These are phyloP conservation scores for Myocastor coypus DNA, from an alignment of 2,113 vertebrate species.

Conservation along the genomic window DNA sequence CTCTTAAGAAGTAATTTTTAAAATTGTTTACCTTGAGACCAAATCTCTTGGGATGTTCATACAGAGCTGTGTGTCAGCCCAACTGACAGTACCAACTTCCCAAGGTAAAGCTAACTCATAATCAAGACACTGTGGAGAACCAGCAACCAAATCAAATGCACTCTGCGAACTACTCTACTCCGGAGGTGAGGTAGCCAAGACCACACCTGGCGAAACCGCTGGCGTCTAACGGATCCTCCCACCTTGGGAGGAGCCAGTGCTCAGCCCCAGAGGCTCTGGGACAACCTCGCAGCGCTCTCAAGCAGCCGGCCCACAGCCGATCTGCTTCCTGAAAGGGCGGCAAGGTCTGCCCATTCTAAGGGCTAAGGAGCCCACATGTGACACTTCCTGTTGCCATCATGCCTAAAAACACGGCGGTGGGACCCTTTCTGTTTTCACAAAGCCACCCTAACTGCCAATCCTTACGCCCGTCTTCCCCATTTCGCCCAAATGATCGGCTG, in stretches of 20 bases:
- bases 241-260: slow-evolving; percentile 32
- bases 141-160: neutral
- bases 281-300: neutral
- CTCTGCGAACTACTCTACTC: neutral
- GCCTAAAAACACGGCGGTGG: neutral
- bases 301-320: neutral
- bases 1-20: neutral
- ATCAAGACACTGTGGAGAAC: neutral
- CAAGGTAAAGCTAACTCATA: neutral
- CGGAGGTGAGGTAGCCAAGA: neutral
- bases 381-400: neutral
- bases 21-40: neutral
- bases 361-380: neutral
- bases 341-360: neutral
- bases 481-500: neutral
- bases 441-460: neutral
- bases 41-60: neutral
- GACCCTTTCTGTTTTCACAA: neutral
- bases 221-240: slow-evolving; percentile 51
- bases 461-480: neutral
- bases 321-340: neutral
- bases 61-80: neutral
- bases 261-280: neutral
- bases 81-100: neutral
- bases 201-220: neutral